Conservation (phyloP, 2,797 vertebrate species). For the Cheirogaleus major region DNA sequence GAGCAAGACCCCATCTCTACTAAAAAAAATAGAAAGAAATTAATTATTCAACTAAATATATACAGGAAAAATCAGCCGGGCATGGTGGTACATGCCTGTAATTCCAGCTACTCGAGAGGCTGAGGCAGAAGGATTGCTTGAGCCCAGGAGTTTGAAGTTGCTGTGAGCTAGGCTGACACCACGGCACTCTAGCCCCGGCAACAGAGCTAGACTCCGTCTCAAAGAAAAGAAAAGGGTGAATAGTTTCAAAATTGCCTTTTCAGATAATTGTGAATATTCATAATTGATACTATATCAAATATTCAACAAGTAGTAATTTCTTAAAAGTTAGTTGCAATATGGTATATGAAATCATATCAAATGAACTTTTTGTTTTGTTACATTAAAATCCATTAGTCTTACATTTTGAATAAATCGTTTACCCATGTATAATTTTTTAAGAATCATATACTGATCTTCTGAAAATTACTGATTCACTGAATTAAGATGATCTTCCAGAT, state of each 20-base stretch:
- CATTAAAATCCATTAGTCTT: neutral
- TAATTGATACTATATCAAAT: conserved; percentile 40
- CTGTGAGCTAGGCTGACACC: too few species aligned
- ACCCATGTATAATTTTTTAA: neutral
- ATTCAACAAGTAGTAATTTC: conserved; percentile 18
- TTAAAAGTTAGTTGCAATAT: neutral
- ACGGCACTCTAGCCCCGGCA: too few species aligned
- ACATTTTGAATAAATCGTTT: conserved; percentile 1
- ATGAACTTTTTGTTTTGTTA: conserved; percentile 26
- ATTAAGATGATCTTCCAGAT: neutral
- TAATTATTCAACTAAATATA: too few species aligned
- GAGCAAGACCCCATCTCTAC: too few species aligned
- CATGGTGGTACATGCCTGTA: too few species aligned
- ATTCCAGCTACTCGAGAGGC: too few species aligned
- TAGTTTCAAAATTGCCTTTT: conserved; percentile 3
- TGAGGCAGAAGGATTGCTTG: too few species aligned
- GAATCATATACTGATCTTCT: neutral
- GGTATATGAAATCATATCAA: neutral
- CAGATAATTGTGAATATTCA: neutral
- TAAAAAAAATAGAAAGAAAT: too few species aligned
- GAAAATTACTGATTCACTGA: conserved; percentile 10
- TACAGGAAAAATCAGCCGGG: too few species aligned
- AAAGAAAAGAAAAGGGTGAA: neutral
- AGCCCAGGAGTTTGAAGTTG: too few species aligned
- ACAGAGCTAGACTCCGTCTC: too few species aligned